Conservation (phyloP, 2,113 vertebrate species). For the Hyaena hyaena region DNA sequence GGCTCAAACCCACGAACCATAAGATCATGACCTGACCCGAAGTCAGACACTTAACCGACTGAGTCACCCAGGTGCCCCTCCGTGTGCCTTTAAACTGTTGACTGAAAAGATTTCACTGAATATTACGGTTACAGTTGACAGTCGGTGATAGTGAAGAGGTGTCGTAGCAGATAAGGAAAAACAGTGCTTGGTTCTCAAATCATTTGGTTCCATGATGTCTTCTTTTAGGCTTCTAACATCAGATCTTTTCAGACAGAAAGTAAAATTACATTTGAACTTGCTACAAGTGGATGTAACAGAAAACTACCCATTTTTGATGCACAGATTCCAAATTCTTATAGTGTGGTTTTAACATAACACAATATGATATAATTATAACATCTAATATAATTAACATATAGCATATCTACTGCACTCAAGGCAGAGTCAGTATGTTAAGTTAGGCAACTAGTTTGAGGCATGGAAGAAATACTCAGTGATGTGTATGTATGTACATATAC, state of each 20-base stretch:
- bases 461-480: not conserved
- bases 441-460: not conserved
- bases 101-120: not conserved
- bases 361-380: not conserved
- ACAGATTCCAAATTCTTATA: not conserved
- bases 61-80: not conserved
- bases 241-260: not conserved
- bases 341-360: not conserved
- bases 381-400: not conserved
- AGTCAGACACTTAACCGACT: too few species aligned
- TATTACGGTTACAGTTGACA: not conserved
- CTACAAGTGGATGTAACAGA: not conserved
- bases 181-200: not conserved
- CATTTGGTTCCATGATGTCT: not conserved
- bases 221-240: not conserved
- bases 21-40: too few species aligned
- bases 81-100: not conserved
- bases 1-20: too few species aligned
- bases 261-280: not conserved
- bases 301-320: not conserved
- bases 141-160: not conserved
- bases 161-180: not conserved
- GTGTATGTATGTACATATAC: not conserved
- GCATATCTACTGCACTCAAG: not conserved
- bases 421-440: not conserved